phyloP scores from a whole-genome alignment of 2,888 invertebrate genomes.

The Macrophya alboannulata region DNA sequence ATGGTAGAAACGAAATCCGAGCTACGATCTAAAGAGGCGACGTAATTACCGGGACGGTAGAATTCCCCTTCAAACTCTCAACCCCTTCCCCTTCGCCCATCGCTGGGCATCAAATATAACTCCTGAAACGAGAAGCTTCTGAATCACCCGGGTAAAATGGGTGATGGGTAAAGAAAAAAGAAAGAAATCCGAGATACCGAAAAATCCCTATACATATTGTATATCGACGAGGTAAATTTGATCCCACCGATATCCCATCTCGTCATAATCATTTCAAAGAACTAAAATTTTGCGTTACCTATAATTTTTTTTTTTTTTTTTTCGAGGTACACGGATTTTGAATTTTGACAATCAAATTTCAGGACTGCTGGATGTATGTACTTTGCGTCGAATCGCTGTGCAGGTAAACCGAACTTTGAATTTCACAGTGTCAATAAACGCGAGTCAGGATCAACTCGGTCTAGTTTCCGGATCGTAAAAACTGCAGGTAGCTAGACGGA shows the following conservation, averaged over 20 bases:
- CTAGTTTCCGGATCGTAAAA: neutral
- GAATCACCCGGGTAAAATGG: neutral
- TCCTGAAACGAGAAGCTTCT: neutral
- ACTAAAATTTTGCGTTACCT: neutral
- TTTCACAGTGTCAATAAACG: conserved; percentile 40
- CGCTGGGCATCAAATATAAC: neutral
- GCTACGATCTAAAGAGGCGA: conserved; percentile 7
- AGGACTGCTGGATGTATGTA: neutral
- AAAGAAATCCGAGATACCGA: neutral
- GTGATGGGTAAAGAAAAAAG: neutral
- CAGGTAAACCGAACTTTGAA: neutral
- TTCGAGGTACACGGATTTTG: neutral
- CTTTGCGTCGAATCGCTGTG: neutral
- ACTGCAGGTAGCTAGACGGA: neutral
- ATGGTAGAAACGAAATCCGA: neutral
- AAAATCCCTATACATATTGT: neutral
- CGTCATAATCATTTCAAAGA: neutral
- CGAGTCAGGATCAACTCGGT: conserved; percentile 31
- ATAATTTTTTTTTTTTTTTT: neutral
- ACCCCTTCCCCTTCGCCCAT: neutral
- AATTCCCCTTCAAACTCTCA: conserved; percentile 7
- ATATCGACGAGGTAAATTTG: neutral
- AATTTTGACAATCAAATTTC: conserved; percentile 15
- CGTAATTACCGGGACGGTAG: conserved; percentile 25
- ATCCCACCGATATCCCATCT: neutral